Conservation (phyloP, 1,140 invertebrate genomes). For the Marisa cornuarietis region DNA sequence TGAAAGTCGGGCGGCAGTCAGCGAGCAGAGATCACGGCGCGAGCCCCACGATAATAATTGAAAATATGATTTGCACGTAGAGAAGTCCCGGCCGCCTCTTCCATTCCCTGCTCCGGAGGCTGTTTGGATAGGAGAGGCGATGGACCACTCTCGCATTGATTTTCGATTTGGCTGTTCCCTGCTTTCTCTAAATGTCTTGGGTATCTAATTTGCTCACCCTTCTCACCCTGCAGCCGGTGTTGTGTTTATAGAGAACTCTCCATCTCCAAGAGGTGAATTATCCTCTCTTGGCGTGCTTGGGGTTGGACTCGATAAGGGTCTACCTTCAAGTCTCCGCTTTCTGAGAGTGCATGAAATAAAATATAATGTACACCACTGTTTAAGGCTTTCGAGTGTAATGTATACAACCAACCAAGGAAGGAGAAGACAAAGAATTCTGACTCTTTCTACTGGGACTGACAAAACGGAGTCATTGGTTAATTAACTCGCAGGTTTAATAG, state of each 20-base stretch:
- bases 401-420: neutral
- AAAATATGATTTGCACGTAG: conserved; percentile 17
- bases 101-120: neutral
- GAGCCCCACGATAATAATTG: conserved; percentile 14
- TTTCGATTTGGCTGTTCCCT: conserved; percentile 15
- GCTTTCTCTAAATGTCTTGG: conserved; percentile 14
- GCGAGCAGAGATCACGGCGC: neutral
- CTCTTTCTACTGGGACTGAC: too few relatives aligned
- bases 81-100: neutral
- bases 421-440: too few relatives aligned
- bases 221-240: neutral
- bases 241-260: neutral
- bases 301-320: neutral
- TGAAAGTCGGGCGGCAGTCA: neutral
- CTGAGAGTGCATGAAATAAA: neutral
- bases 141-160: conserved; percentile 13
- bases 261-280: neutral
- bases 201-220: conserved; percentile 19
- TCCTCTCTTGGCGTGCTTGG: neutral
- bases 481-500: too few relatives aligned
- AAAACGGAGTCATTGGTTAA: too few relatives aligned
- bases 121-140: conserved; percentile 4
- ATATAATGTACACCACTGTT: neutral
- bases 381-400: too few relatives aligned
- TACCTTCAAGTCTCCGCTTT: neutral